Conservation (phyloP, 2,113 vertebrate species). For the Coracopsis vasa region DNA sequence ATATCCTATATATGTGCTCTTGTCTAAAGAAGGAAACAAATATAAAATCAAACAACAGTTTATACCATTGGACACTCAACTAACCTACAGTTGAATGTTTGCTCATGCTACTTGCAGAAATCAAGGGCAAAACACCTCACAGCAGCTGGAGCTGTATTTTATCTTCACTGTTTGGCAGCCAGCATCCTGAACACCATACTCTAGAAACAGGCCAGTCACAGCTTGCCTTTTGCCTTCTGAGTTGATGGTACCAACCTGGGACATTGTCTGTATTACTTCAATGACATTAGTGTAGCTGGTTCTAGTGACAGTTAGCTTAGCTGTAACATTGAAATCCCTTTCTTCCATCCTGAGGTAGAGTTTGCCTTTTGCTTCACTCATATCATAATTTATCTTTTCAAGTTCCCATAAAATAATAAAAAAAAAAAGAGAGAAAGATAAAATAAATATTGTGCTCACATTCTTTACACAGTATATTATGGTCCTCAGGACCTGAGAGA, state of each 20-base stretch:
- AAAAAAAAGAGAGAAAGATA: background rate
- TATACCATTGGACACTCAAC: background rate
- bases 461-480: background rate
- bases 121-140: background rate
- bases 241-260: slow-evolving; percentile 70
- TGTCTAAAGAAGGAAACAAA: background rate
- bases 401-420: background rate
- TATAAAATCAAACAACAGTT: background rate
- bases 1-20: background rate
- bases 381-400: slow-evolving; percentile 72
- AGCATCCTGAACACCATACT: background rate
- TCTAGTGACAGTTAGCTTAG: slow-evolving; percentile 57
- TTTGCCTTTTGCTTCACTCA: slow-evolving; percentile 54
- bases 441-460: background rate
- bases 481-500: background rate
- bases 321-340: slow-evolving; percentile 56
- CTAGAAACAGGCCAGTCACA: background rate
- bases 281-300: slow-evolving; percentile 62
- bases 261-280: slow-evolving; percentile 76
- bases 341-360: slow-evolving; percentile 70
- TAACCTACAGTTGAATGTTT: background rate
- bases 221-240: background rate
- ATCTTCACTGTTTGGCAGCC: background rate
- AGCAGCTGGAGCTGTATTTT: background rate
- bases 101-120: background rate